Evolutionary conservation across 1,140 invertebrate genomes (phyloP).

Genomic region (Hormaphis cornu): DNA sequence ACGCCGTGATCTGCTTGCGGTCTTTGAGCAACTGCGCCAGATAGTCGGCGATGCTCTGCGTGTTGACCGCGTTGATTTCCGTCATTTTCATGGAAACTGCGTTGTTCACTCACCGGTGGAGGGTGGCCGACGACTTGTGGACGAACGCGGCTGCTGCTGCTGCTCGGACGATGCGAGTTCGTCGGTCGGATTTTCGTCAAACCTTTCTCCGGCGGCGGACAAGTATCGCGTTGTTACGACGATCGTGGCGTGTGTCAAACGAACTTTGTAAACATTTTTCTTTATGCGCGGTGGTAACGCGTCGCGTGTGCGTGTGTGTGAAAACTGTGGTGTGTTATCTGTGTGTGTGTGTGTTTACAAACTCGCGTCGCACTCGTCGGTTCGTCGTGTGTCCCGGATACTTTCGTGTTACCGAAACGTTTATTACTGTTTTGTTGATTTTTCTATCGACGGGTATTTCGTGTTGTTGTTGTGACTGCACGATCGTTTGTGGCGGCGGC

Average conservation of each 20-base stretch:
- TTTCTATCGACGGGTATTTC: too few species aligned
- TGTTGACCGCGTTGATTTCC: slow-evolving; percentile 28
- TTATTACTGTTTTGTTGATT: too few species aligned
- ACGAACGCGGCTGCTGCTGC: background rate
- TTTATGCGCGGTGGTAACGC: background rate
- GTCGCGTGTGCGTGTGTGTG: background rate
- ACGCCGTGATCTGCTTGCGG: slow-evolving; percentile 97
- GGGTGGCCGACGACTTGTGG: background rate
- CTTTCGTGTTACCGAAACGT: too few species aligned
- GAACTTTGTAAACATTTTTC: background rate
- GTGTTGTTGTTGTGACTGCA: too few species aligned
- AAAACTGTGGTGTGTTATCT: background rate
- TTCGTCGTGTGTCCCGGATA: too few species aligned
- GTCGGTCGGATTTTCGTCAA: background rate
- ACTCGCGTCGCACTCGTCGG: slow-evolving; percentile 27
- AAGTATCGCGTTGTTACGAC: too few species aligned
- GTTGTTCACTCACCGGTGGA: background rate
- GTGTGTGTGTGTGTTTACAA: too few species aligned
- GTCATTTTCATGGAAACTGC: slow-evolving; percentile 32
- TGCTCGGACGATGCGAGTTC: background rate
- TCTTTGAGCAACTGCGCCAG: slow-evolving; percentile 99
- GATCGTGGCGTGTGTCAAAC: too few species aligned
- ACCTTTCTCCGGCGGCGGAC: background rate
- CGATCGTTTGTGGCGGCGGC: background rate
- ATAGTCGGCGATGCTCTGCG: slow-evolving; percentile 95